Evolutionary conservation across 2,888 invertebrate species (phyloP), one percentile per base, ranked within the genome.

Genomic region (Euplagia quadripunctaria): DNA sequence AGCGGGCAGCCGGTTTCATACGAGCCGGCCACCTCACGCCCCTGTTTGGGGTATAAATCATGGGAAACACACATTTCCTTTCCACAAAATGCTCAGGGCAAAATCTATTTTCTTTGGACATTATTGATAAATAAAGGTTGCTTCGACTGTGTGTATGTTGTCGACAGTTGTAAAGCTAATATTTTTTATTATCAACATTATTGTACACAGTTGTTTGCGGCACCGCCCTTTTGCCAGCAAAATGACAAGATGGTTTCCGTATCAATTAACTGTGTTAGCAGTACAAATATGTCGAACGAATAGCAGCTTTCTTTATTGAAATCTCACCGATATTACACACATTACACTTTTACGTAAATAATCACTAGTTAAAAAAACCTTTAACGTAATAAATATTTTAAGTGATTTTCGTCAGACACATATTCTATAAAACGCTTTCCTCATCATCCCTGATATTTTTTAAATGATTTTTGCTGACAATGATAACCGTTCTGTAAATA

Each of bases 11-110:
- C 88, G 85, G 88, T 89, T 87, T 91, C 91, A 90, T 91, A 90
- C 87, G 89, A 87, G 84, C 87, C 88, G 89, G 88, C 90, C 90
- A 91, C 89, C 92, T 92, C 92, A 84, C 90, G 88, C 92, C 91
- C 91, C 91, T 91, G 89, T 93, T 93, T 89, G 90, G 91, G 91
- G 91, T 91, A 94, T 95, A 95, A 95, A 95, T 95, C 94, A 94
- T 94, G 90, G 88, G 89, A 92, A 94, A 94, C 93, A 94, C 94
- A 94, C 93, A 94, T 94, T 94, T 93, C 92, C 94, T 94, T 90
- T 94, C 93, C 91, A 86, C 92, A 92, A 93, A 93, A 92, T 91
- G 90, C 89, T 92, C 84, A 85, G 87, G 89, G 91, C 89, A 82
- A 91, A 93, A 93, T 93, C 88, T 90, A 92, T 94, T 93, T 93